Conservation (phyloP, 2,113 vertebrate genomes). For the Chrysochloris asiatica region DNA sequence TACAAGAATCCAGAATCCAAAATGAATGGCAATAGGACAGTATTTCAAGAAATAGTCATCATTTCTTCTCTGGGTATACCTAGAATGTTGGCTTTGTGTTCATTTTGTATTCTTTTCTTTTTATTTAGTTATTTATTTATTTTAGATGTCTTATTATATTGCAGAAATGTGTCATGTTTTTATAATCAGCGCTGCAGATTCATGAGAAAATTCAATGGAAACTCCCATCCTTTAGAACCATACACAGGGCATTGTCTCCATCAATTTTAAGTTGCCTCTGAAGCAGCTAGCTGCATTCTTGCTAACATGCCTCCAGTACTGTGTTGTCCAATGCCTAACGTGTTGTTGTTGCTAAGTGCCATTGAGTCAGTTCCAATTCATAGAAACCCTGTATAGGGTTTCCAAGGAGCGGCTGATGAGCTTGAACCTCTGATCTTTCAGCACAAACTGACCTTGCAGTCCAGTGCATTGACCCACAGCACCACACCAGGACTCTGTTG, state of each 20-base stretch:
- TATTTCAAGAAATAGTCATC: too few species aligned
- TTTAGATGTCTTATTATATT: neutral
- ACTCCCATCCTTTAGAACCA: neutral
- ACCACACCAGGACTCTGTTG: too few species aligned
- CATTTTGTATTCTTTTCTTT: too few species aligned
- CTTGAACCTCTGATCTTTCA: too few species aligned
- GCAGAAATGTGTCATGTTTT: neutral
- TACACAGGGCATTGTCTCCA: neutral
- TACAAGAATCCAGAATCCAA: neutral
- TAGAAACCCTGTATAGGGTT: too few species aligned
- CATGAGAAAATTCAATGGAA: neutral
- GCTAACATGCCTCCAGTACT: neutral
- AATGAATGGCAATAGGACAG: too few species aligned
- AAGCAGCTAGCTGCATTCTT: too few species aligned
- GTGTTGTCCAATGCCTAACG: neutral
- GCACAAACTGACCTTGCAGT: too few species aligned
- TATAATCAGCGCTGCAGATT: neutral
- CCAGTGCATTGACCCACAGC: too few species aligned
- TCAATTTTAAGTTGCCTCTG: neutral
- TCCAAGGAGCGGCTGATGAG: too few species aligned
- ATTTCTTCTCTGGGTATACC: neutral
- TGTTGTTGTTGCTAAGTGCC: too few species aligned
- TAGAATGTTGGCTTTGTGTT: neutral
- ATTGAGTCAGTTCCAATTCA: too few species aligned
- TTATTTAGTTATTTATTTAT: neutral